Evolutionary conservation across 1,140 invertebrate species (phyloP).

Genomic region (Lanistes nyassanus): DNA sequence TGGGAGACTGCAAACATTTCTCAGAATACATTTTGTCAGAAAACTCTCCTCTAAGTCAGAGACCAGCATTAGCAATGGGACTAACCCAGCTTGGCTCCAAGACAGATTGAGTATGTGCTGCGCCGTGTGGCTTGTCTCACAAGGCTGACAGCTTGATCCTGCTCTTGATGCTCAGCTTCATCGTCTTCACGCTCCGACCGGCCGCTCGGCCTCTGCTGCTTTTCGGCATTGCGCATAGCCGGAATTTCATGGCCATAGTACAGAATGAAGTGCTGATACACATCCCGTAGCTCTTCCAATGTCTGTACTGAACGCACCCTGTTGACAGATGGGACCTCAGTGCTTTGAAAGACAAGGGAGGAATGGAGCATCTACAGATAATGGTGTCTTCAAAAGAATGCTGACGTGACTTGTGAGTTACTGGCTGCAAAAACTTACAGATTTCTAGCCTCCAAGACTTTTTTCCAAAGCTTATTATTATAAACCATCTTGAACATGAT

Average conservation of each 20-base stretch:
- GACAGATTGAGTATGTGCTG: conserved; percentile 88
- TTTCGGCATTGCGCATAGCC: conserved; percentile 81
- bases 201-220: conserved; percentile 66
- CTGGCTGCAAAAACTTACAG: no score
- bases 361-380: no score
- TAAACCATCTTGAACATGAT: no score
- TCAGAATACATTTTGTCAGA: neutral
- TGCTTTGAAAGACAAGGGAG: no score
- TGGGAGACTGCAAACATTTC: no score
- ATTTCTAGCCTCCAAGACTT: no score
- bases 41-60: neutral
- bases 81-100: conserved; percentile 83
- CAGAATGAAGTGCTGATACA: conserved; percentile 91
- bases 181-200: conserved; percentile 48
- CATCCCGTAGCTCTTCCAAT: conserved; percentile 90
- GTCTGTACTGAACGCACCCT: conserved; percentile 79
- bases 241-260: conserved; percentile 90
- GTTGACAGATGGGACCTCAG: neutral
- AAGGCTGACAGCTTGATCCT: conserved; percentile 61
- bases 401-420: no score
- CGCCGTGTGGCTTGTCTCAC: conserved; percentile 87
- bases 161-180: conserved; percentile 66
- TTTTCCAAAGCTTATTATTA: no score
- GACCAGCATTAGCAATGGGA: conserved; percentile 5
- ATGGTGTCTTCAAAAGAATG: no score